Conservation (phyloP, 2,888 invertebrate genomes). For the Drosophila neutralis region DNA sequence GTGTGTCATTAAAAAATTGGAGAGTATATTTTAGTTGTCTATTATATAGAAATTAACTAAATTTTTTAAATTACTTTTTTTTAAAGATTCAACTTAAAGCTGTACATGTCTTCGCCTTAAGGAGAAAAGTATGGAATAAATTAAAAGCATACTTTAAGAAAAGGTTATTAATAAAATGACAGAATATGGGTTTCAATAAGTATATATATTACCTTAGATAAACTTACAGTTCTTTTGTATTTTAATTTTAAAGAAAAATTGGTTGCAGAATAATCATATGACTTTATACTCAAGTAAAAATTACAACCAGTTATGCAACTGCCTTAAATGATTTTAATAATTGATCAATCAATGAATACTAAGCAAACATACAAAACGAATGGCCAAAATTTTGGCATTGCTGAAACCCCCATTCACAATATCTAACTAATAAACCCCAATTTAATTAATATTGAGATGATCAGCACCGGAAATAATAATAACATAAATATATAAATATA, state of each 20-base stretch:
- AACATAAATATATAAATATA: neutral
- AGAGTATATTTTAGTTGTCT: neutral
- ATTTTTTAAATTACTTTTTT: neutral
- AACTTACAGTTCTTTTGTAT: neutral
- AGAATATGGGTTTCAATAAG: neutral
- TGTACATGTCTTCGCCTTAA: neutral
- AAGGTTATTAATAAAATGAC: neutral
- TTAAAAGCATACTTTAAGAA: neutral
- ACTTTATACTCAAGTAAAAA: neutral
- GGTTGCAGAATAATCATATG: neutral
- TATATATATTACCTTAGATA: neutral
- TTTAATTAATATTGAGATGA: constrained; percentile 30
- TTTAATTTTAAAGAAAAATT: neutral
- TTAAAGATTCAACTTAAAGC: neutral
- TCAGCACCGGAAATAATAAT: constrained; percentile 24
- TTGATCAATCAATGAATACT: constrained; percentile 66
- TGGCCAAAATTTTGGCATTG: neutral
- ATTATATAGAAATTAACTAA: neutral
- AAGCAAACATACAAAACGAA: constrained; percentile 43
- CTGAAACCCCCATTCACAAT: neutral
- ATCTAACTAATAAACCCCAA: constrained; percentile 2
- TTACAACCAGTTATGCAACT: constrained; percentile 21
- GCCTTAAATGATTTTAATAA: constrained; percentile 50
- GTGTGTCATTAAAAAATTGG: neutral
- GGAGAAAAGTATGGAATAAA: neutral